These are phyloP conservation scores for Actinemys pallida DNA, from an alignment of 2,113 vertebrate species.

Conservation along the genomic window DNA sequence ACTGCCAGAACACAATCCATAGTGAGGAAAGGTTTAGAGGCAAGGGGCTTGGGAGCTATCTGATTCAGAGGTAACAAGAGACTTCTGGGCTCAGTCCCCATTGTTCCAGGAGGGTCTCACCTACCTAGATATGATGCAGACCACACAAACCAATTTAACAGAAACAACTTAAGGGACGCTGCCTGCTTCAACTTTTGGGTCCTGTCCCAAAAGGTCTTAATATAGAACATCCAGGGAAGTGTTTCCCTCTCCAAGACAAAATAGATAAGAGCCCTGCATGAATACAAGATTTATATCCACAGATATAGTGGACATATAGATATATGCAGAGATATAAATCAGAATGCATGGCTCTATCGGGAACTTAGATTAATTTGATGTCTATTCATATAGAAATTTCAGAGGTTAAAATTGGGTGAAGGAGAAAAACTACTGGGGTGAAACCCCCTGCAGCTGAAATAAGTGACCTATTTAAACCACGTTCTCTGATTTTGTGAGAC, in stretches of 20 bases:
- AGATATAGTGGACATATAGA: no score
- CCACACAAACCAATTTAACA: rapidly evolving
- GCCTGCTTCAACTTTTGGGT: neutral
- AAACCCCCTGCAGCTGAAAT: neutral
- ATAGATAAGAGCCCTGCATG: no score
- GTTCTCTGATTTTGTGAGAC: neutral
- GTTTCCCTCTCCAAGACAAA: no score
- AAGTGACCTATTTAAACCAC: neutral
- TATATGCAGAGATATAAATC: no score
- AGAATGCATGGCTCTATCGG: no score
- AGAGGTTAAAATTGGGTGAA: neutral
- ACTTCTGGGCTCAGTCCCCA: no score
- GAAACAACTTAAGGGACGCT: neutral
- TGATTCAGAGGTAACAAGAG: neutral
- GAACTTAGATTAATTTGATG: neutral
- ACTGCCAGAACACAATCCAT: neutral
- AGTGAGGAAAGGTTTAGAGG: neutral
- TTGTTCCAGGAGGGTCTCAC: no score
- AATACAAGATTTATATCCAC: no score
- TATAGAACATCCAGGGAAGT: neutral
- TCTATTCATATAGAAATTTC: neutral
- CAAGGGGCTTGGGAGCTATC: neutral
- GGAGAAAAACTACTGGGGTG: neutral
- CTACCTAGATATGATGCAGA: neutral
- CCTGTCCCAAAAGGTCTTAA: neutral